Conservation (phyloP, 2,888 invertebrate genomes). For the Cheilosia grossa region DNA sequence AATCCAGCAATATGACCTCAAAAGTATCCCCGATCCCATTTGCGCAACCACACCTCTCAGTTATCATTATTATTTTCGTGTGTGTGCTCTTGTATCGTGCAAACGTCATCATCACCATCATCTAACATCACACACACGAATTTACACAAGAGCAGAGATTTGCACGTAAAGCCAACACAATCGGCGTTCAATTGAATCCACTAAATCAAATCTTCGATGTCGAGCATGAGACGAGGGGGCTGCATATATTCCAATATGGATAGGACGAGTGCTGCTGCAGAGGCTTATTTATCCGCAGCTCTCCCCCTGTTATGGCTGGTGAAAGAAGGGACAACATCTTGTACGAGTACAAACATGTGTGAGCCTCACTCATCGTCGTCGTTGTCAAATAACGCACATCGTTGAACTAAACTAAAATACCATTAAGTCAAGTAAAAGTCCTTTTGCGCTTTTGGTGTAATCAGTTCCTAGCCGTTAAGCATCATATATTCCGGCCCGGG, state of each 20-base stretch:
- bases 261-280: slow-evolving; percentile 23
- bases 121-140: slow-evolving; percentile 48
- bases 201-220: slow-evolving; percentile 73
- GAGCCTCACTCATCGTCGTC: slow-evolving; percentile 29
- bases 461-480: slow-evolving; percentile 74
- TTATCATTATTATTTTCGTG: slow-evolving; percentile 56
- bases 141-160: slow-evolving; percentile 50
- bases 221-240: slow-evolving; percentile 10
- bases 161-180: slow-evolving; percentile 66
- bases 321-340: slow-evolving; percentile 55
- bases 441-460: slow-evolving; percentile 74
- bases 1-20: slow-evolving; percentile 57
- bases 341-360: slow-evolving; percentile 40
- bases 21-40: slow-evolving; percentile 47
- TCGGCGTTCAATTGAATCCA: slow-evolving; percentile 74
- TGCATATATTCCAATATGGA: slow-evolving; percentile 5
- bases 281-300: slow-evolving; percentile 25
- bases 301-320: background rate
- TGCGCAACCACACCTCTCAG: slow-evolving; percentile 49
- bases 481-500: slow-evolving; percentile 23
- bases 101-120: slow-evolving; percentile 71
- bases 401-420: slow-evolving; percentile 75
- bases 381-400: slow-evolving; percentile 72
- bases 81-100: slow-evolving; percentile 23
- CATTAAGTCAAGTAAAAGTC: slow-evolving; percentile 75